Percentiles rank a stretch among this genome's conserved stretches.
Conservation (phyloP, 2,113 vertebrate genomes). For the Nesoenas mayeri region DNA sequence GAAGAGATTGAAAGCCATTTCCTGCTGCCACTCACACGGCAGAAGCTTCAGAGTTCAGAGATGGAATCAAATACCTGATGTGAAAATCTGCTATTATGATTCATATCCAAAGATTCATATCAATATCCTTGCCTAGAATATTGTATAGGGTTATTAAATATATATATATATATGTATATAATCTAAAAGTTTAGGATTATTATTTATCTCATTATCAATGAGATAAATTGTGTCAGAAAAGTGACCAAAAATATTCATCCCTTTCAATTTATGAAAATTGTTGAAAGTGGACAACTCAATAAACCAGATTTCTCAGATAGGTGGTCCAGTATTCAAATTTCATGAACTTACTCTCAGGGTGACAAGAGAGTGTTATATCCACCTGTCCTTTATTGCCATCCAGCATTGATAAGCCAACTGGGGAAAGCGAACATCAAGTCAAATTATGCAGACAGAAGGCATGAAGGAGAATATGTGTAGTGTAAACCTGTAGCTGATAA, state of each 20-base stretch:
- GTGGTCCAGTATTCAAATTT: neutral
- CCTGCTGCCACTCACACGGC: slow-evolving; percentile 56
- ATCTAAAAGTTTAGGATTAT: neutral
- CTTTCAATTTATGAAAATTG: neutral
- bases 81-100: slow-evolving; percentile 54
- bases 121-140: slow-evolving; percentile 14
- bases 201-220: neutral
- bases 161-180: neutral
- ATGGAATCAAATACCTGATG: slow-evolving; percentile 62
- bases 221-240: neutral
- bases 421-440: neutral
- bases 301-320: neutral
- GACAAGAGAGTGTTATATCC: neutral
- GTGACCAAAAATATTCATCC: neutral
- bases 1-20: slow-evolving; percentile 67
- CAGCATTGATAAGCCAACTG: neutral
- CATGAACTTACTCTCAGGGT: neutral
- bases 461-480: neutral
- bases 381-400: neutral
- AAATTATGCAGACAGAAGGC: neutral
- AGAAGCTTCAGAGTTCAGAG: slow-evolving; percentile 47
- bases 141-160: neutral
- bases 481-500: neutral
- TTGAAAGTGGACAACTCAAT: neutral
- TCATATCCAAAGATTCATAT: slow-evolving; percentile 56